phyloP scores from a whole-genome alignment of 92 coral and sea anemone genomes.

The Isaurus tuberculatus region DNA sequence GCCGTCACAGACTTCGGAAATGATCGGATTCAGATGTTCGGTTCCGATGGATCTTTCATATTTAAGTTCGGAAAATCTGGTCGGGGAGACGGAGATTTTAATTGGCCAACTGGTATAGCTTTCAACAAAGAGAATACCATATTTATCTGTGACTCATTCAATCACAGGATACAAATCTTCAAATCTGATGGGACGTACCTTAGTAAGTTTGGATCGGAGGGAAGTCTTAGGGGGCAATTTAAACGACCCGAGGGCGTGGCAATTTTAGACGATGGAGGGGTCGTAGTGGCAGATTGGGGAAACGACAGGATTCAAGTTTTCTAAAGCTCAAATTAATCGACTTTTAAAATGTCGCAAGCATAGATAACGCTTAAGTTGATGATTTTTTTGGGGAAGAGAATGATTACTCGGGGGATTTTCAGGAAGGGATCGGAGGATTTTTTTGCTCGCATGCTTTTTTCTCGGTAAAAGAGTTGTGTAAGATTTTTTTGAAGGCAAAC shows the following conservation, averaged over 20 bases:
- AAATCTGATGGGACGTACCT: constrained; percentile 83
- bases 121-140: constrained; percentile 79
- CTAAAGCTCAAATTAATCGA: constrained; percentile 1
- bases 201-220: constrained; percentile 83
- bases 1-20: constrained; percentile 96
- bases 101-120: constrained; percentile 98
- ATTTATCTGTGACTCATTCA: constrained; percentile 94
- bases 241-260: constrained; percentile 94
- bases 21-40: constrained; percentile 94
- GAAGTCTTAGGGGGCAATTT: constrained; percentile 75
- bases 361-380: too few relatives aligned
- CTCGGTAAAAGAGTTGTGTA: too few relatives aligned
- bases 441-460: too few relatives aligned
- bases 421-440: too few relatives aligned
- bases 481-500: too few relatives aligned
- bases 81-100: constrained; percentile 80
- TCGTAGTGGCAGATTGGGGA: constrained; percentile 97
- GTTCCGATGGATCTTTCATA: constrained; percentile 77
- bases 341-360: too few relatives aligned
- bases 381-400: too few relatives aligned
- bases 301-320: constrained; percentile 94
- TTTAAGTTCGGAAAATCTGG: constrained; percentile 92
- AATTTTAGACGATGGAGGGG: constrained; percentile 68
- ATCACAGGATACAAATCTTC: constrained; percentile 91
- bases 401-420: too few relatives aligned